Conservation (phyloP, 2,113 vertebrate genomes). For the Xiphophorus hellerii region DNA sequence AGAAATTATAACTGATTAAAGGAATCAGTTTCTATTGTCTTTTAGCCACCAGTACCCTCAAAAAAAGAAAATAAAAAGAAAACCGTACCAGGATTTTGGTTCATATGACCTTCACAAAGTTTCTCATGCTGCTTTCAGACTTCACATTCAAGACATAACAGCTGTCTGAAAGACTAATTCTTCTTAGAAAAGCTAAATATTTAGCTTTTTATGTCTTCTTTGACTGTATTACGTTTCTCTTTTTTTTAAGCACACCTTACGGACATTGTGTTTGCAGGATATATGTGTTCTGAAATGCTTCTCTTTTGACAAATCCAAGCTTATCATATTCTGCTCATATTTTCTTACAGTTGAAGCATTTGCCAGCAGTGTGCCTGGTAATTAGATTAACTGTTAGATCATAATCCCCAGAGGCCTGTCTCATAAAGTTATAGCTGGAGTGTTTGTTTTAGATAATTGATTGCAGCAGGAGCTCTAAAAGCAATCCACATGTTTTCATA, state of each 20-base stretch:
- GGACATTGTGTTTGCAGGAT: not conserved
- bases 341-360: not conserved
- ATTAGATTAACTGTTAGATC: not conserved
- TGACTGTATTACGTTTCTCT: too few species aligned
- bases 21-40: too few species aligned
- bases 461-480: conserved; percentile 1
- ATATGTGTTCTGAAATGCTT: not conserved
- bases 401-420: conserved; percentile 3
- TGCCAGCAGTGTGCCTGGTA: not conserved
- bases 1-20: not conserved
- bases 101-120: not conserved
- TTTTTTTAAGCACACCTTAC: not conserved
- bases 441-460: not conserved
- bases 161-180: not conserved
- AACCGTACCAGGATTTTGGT: not conserved
- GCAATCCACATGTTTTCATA: conserved; percentile 13
- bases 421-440: conserved; percentile 2
- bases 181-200: not conserved
- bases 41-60: not conserved
- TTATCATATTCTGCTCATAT: not conserved
- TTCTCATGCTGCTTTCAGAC: not conserved
- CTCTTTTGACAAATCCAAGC: not conserved
- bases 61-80: not conserved
- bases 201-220: not conserved
- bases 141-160: not conserved